Percentiles rank a stretch among this genome's conserved stretches.
These are phyloP conservation scores for Anticlea derivata DNA, from an alignment of 2,888 invertebrate species.

Conservation along the genomic window DNA sequence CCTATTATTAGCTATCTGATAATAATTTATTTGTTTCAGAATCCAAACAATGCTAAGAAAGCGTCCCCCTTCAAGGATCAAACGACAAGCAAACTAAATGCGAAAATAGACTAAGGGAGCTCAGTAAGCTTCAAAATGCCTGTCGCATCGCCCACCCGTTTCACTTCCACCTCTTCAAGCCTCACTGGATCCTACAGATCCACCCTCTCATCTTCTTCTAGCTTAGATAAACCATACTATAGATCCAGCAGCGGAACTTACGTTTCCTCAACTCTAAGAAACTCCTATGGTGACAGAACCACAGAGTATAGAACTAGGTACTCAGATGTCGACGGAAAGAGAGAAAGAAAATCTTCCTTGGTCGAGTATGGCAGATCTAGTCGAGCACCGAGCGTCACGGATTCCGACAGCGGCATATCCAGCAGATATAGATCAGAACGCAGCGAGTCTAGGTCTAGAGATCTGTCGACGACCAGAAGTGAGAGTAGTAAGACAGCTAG, in stretches of 20 bases:
- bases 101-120: background rate
- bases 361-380: slow-evolving; percentile 67
- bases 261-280: slow-evolving; percentile 61
- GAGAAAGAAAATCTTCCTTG: slow-evolving; percentile 68
- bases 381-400: slow-evolving; percentile 73
- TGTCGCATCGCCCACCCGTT: slow-evolving; percentile 83
- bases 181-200: slow-evolving; percentile 78
- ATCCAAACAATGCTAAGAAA: slow-evolving; percentile 64
- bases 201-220: slow-evolving; percentile 71
- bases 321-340: slow-evolving; percentile 69
- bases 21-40: slow-evolving; percentile 55
- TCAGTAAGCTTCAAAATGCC: slow-evolving; percentile 70
- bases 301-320: slow-evolving; percentile 70
- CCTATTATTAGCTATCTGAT: background rate
- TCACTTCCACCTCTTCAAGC: slow-evolving; percentile 66
- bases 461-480: slow-evolving; percentile 80
- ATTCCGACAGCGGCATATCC: slow-evolving; percentile 75
- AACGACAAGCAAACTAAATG: slow-evolving; percentile 41
- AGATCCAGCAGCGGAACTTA: slow-evolving; percentile 72
- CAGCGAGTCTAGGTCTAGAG: slow-evolving; percentile 81
- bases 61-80: slow-evolving; percentile 67
- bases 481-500: slow-evolving; percentile 78
- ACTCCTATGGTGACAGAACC: slow-evolving; percentile 61
- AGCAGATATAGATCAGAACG: slow-evolving; percentile 63
- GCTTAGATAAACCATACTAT: slow-evolving; percentile 83